phyloP scores from a whole-genome alignment of 2,797 vertebrate genomes.

The Cryptoblepharus egeriae region DNA sequence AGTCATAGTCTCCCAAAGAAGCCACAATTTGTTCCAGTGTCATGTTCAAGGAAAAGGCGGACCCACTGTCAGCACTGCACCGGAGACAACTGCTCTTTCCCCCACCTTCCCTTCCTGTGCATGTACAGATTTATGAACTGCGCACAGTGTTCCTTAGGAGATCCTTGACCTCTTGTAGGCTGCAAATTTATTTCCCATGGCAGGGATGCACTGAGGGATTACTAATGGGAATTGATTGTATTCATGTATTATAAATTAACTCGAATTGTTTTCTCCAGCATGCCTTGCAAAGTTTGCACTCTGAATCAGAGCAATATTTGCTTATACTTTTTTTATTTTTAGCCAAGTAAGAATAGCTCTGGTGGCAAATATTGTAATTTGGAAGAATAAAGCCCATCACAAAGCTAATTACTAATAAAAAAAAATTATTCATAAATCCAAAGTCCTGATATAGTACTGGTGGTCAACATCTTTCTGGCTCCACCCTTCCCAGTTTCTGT shows the following conservation, averaged over 20 bases:
- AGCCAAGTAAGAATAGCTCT: conserved; percentile 19
- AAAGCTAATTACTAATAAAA: too few species aligned
- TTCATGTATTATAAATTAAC: conserved; percentile 21
- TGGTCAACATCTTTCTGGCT: conserved; percentile 5
- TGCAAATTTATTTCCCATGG: conserved; percentile 50
- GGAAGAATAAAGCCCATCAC: conserved; percentile 2
- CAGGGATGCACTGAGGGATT: conserved; percentile 47
- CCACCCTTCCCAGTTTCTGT: neutral
- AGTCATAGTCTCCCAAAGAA: conserved; percentile 45
- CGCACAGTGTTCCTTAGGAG: conserved; percentile 49
- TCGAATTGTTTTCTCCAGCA: conserved; percentile 26
- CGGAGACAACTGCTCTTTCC: conserved; percentile 19
- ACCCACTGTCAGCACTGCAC: conserved; percentile 33
- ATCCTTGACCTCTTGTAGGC: conserved; percentile 51
- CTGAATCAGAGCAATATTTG: conserved; percentile 6
- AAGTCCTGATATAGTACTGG: conserved; percentile 10
- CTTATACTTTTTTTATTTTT: conserved; percentile 46
- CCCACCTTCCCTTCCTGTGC: neutral
- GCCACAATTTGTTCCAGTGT: conserved; percentile 58
- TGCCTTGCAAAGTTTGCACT: neutral
- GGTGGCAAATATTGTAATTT: conserved; percentile 14
- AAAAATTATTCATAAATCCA: neutral
- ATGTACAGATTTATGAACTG: conserved; percentile 56
- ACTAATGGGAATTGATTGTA: conserved; percentile 36
- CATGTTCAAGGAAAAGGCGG: conserved; percentile 60